These are phyloP conservation scores for Haplochromis burtoni DNA, from an alignment of 2,113 vertebrate species.

Conservation along the genomic window DNA sequence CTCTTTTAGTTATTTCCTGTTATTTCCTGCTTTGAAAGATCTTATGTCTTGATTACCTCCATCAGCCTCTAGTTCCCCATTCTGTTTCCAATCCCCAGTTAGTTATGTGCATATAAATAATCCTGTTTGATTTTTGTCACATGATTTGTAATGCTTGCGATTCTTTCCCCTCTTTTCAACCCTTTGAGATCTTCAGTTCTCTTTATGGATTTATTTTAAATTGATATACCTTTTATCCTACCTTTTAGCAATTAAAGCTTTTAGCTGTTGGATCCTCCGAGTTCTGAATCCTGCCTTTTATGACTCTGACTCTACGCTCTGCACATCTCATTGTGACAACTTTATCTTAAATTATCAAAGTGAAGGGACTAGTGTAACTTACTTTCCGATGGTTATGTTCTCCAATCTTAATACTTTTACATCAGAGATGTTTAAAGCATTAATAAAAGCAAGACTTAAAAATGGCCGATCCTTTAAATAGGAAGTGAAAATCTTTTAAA, in stretches of 20 bases:
- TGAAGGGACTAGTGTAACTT: neutral
- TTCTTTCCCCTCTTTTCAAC: neutral
- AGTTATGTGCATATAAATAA: neutral
- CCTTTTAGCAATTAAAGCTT: neutral
- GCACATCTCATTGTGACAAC: neutral
- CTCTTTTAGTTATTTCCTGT: neutral
- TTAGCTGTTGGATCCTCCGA: neutral
- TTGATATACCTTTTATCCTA: neutral
- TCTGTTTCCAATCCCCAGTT: neutral
- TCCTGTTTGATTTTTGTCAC: neutral
- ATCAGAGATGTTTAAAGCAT: neutral
- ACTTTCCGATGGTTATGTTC: neutral
- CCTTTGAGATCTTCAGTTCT: neutral
- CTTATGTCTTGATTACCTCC: neutral
- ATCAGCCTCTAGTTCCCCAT: neutral
- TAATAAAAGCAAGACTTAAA: neutral
- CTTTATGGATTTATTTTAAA: neutral
- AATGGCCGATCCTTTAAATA: fast-evolving
- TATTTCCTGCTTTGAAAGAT: neutral
- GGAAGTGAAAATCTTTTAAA: neutral
- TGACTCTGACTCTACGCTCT: neutral
- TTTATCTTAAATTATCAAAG: neutral
- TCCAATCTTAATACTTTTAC: neutral
- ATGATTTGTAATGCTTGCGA: neutral
- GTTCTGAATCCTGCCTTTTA: neutral